Evolutionary conservation across 2,888 invertebrate species (phyloP), one percentile per base, ranked within the genome.

Genomic region (Erebia aethiops): DNA sequence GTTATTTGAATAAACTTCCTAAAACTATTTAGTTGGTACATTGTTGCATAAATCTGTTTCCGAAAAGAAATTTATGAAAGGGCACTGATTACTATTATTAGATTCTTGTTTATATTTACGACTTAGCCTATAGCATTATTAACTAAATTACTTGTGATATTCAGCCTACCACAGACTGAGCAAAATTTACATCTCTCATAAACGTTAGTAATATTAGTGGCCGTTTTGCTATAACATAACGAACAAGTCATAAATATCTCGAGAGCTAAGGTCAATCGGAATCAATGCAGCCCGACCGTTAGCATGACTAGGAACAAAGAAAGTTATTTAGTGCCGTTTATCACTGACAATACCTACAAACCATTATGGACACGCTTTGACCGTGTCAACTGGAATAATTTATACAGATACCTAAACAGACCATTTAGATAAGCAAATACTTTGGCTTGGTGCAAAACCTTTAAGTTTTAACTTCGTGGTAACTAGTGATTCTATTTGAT

Each of bases 231-330:
- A 70, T 7, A 57, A 70, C 61, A 43, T 41, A 65, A 49, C 52
- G 35, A 74, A 70, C 70, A 57, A 57, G 66, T 72, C 57, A 57
- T 66, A 68, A 70, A 74, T 74, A 72, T 74, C 66, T 70, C 58
- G 16, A 66, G 72, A 62, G 65, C 72, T 57, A 67, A 66, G 72
- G 72, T 74, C 74, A 74, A 63, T 61, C 62, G 49, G 73, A 65
- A 70, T 65, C 65, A 70, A 69, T 68, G 70, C 61, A 56, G 60
- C 65, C 68, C 35, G 64, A 49, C 68, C 68, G 64, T 71, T 71
- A 71, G 21, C 64, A 63, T 49, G 62, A 69, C 66, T 71, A 69
- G 58, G 70, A 63, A 74, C 70, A 69, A 69, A 69, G 69, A 70
- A 68, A 72, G 66, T 71, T 69, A 71, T 73, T 71, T 63, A 58